These are phyloP conservation scores for Porphyrio hochstetteri DNA, from an alignment of 2,113 vertebrate genomes.

Conservation along the genomic window DNA sequence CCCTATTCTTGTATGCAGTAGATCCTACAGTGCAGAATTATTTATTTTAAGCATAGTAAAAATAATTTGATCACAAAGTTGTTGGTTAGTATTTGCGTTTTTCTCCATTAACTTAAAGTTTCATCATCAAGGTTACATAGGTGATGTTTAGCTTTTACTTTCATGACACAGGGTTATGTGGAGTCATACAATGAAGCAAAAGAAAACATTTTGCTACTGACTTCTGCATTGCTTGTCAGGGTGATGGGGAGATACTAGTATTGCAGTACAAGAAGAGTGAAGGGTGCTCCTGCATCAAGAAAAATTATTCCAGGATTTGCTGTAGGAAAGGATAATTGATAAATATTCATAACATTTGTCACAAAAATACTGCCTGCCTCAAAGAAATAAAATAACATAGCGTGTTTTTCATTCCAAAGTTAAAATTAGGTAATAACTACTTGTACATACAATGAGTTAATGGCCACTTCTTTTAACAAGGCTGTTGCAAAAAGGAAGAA, in stretches of 20 bases:
- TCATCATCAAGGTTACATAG: background rate
- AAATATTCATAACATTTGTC: background rate
- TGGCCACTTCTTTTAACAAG: background rate
- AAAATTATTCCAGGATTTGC: background rate
- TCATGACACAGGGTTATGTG: background rate
- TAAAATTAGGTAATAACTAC: background rate
- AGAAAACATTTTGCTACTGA: background rate
- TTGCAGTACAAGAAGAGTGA: background rate
- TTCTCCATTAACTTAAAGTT: background rate
- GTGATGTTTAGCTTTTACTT: background rate
- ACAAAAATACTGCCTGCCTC: background rate
- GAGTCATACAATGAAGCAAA: background rate
- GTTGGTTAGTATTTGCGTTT: background rate
- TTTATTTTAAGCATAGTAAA: background rate
- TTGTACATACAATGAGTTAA: background rate
- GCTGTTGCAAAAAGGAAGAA: background rate
- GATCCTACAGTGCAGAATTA: background rate
- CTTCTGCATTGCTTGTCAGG: background rate
- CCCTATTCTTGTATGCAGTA: accelerated
- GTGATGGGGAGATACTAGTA: background rate
- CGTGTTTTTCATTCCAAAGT: background rate
- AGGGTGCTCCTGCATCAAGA: background rate
- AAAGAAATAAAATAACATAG: background rate
- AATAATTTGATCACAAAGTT: background rate
- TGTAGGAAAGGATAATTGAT: background rate